These are phyloP conservation scores for Sitobion miscanthi DNA, from an alignment of 1,140 invertebrate species.

Conservation along the genomic window DNA sequence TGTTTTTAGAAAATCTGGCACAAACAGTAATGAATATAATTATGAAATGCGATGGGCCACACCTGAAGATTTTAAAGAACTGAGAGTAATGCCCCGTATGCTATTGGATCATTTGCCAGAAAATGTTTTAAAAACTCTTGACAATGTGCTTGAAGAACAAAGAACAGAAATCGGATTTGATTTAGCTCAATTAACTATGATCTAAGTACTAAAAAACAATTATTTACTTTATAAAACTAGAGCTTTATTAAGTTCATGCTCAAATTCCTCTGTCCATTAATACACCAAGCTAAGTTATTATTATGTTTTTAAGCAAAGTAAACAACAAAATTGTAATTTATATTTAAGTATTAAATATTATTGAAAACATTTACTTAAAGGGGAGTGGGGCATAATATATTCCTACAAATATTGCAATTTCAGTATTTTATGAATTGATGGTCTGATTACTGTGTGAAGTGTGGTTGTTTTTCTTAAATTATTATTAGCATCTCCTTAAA, in stretches of 20 bases:
- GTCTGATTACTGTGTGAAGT: conserved; percentile 48
- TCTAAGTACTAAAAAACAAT: conserved; percentile 56
- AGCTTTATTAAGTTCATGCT: conserved; percentile 27
- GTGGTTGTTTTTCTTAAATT: conserved; percentile 20
- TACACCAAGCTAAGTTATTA: neutral
- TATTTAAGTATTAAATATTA: conserved; percentile 24
- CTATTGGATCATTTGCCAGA: conserved; percentile 77
- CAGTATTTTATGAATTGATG: conserved; percentile 55
- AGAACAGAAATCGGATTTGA: conserved; percentile 60
- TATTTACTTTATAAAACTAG: conserved; percentile 26
- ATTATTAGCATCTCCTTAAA: conserved; percentile 17
- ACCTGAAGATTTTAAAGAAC: conserved; percentile 76
- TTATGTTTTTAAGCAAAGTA: neutral
- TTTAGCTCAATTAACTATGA: conserved; percentile 59
- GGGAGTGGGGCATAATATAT: conserved; percentile 33
- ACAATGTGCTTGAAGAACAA: conserved; percentile 68
- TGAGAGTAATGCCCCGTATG: conserved; percentile 79
- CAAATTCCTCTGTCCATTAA: conserved; percentile 40
- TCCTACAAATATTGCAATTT: conserved; percentile 49
- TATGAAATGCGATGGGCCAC: conserved; percentile 79
- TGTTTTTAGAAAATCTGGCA: conserved; percentile 65
- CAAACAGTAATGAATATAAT: conserved; percentile 62
- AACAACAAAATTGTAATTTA: conserved; percentile 8
- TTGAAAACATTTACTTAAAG: conserved; percentile 35
- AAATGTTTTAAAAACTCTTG: conserved; percentile 72